Percentiles rank a stretch among this genome's conserved stretches.
These are phyloP conservation scores for Nyleta sp. DNA, from an alignment of 2,888 invertebrate genomes.

Conservation along the genomic window DNA sequence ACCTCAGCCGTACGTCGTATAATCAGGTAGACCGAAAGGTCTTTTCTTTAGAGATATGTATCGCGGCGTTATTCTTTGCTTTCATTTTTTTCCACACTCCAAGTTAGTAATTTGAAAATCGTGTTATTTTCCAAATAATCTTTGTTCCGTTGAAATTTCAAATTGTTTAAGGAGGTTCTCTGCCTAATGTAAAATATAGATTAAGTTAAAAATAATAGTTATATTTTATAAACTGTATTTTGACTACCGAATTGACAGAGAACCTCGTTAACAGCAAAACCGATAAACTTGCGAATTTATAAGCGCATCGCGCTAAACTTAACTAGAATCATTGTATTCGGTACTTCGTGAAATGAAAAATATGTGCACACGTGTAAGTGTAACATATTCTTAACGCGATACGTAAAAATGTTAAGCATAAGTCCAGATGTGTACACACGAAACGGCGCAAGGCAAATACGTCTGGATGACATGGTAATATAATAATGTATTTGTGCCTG, in stretches of 20 bases:
- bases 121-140: too few relatives aligned
- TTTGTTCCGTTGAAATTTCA: too few relatives aligned
- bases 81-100: constrained; percentile 2
- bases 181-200: too few relatives aligned
- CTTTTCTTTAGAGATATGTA: constrained; percentile 36
- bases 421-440: constrained; percentile 24
- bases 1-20: constrained; percentile 36
- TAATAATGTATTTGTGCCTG: constrained; percentile 14
- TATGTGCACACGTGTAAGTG: not conserved
- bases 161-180: too few relatives aligned
- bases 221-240: too few relatives aligned
- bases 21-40: constrained; percentile 43
- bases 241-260: too few relatives aligned
- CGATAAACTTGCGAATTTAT: too few relatives aligned
- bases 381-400: not conserved
- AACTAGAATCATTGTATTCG: too few relatives aligned
- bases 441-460: constrained; percentile 34
- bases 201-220: too few relatives aligned
- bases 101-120: not conserved
- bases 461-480: constrained; percentile 16
- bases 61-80: constrained; percentile 8
- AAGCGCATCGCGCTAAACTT: too few relatives aligned
- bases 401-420: constrained; percentile 23
- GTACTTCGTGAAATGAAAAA: not conserved
- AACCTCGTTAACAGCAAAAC: too few relatives aligned